Base-by-base conservation (phyloP, 2,888 invertebrate genomes). In the Drepana falcataria region DNA sequence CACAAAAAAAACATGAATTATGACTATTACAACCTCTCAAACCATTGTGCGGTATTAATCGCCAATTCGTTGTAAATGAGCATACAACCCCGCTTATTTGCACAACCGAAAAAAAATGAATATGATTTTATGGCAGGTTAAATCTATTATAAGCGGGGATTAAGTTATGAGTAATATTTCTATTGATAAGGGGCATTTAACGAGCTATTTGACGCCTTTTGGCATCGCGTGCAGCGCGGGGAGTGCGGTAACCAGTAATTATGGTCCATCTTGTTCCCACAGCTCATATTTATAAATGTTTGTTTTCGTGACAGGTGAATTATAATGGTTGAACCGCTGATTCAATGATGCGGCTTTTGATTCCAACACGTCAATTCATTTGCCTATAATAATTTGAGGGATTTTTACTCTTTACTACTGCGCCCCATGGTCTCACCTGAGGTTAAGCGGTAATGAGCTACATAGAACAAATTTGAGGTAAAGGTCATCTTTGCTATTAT, bases 91-190 rank as follows among this genome's bases (percentile, higher is more conserved):
- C 80, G 82, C 75, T 72, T 78, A 75, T 86, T 85, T 84, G 82
- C 75, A 61, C 70, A 63, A 65, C 71, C 76, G 80, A 83, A 83
- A 82, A 84, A 84, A 79, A 71, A 68, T 71, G 81, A 83, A 85
- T 87, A 87, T 87, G 87, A 89, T 89, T 90, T 90, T 83, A 89
- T 88, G 87, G 83, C 88, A 89, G 85, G 90, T 91, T 90, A 87
- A 87, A 85, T 87, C 85, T 85, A 88, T 89, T 89, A 85, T 88
- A 76, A 80, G 76, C 72, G 81, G 83, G 89, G 90, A 91, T 91
- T 89, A 90, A 79, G 88, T 88, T 88, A 86, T 88, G 87, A 84
- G 80, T 87, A 83, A 85, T 87, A 87, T 90, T 87, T 87, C 79
- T 89, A 84, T 87, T 86, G 82, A 82, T 77, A 69, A 83, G 87